phyloP scores from a whole-genome alignment of 2,113 vertebrate genomes.

The Neomonachus schauinslandi region DNA sequence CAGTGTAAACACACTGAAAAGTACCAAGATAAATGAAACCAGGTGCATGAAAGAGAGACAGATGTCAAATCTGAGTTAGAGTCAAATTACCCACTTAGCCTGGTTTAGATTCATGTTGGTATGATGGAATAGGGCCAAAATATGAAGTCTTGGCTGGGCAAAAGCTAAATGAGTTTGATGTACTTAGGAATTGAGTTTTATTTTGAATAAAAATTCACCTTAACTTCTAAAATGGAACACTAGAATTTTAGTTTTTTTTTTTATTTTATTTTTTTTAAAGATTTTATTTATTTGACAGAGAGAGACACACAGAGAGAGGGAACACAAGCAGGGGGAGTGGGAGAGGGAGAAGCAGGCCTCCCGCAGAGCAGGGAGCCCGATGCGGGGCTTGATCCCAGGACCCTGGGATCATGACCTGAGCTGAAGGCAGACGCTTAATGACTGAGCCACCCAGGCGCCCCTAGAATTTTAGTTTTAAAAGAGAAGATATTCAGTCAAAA shows the following conservation, averaged over 20 bases:
- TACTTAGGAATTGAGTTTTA: constrained; percentile 24
- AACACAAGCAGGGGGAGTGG: too few species aligned
- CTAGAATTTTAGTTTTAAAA: neutral
- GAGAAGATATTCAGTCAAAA: neutral
- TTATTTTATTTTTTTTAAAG: too few species aligned
- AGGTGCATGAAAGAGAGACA: constrained; percentile 34
- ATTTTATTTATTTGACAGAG: too few species aligned
- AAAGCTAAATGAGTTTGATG: constrained; percentile 31
- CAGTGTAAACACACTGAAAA: constrained; percentile 45
- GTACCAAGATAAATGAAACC: constrained; percentile 57
- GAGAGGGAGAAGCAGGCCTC: too few species aligned
- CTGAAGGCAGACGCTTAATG: too few species aligned
- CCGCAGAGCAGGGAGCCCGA: too few species aligned
- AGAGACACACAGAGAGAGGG: too few species aligned
- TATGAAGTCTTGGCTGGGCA: neutral
- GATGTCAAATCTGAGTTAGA: constrained; percentile 37
- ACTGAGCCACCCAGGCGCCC: too few species aligned
- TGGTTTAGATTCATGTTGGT: constrained; percentile 18
- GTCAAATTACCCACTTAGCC: neutral
- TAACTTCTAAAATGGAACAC: neutral
- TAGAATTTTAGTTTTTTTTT: neutral
- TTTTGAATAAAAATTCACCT: constrained; percentile 23
- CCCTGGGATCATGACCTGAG: too few species aligned
- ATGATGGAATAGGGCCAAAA: constrained; percentile 17
- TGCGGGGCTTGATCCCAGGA: too few species aligned